phyloP scores from a whole-genome alignment of 2,797 vertebrate genomes.

The Anabacerthia variegaticeps region DNA sequence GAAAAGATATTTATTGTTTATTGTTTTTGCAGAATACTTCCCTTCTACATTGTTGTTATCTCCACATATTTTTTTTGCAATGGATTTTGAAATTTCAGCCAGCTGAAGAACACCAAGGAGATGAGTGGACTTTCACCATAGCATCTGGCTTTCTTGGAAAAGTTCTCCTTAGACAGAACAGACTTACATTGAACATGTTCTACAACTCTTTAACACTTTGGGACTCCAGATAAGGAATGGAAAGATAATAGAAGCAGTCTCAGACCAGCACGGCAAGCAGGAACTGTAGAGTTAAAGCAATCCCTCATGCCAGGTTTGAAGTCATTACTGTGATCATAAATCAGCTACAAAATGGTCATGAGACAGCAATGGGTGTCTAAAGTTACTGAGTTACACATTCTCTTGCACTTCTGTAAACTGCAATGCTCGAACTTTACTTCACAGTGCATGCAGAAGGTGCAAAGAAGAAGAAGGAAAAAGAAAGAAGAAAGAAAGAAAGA shows the following conservation, averaged over 20 bases:
- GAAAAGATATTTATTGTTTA: background rate
- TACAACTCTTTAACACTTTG: background rate
- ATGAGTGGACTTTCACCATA: background rate
- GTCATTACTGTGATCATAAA: background rate
- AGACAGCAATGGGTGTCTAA: background rate
- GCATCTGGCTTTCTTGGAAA: background rate
- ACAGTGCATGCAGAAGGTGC: background rate
- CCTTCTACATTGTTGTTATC: background rate
- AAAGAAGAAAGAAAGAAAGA: fast-evolving
- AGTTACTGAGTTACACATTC: background rate
- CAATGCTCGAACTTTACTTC: background rate
- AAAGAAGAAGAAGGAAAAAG: background rate
- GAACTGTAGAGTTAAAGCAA: background rate
- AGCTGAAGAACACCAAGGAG: background rate
- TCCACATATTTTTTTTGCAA: background rate
- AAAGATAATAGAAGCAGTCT: background rate
- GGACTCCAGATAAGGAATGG: background rate
- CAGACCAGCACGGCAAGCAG: background rate
- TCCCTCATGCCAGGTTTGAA: background rate
- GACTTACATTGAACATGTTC: background rate
- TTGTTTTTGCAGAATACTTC: background rate
- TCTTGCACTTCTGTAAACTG: background rate
- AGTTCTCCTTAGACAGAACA: background rate
- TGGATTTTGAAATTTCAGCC: background rate
- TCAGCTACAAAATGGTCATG: conserved; percentile 11